Evolutionary conservation across 2,888 invertebrate species (phyloP).

Genomic region (Caenorhabditis uteleia): DNA sequence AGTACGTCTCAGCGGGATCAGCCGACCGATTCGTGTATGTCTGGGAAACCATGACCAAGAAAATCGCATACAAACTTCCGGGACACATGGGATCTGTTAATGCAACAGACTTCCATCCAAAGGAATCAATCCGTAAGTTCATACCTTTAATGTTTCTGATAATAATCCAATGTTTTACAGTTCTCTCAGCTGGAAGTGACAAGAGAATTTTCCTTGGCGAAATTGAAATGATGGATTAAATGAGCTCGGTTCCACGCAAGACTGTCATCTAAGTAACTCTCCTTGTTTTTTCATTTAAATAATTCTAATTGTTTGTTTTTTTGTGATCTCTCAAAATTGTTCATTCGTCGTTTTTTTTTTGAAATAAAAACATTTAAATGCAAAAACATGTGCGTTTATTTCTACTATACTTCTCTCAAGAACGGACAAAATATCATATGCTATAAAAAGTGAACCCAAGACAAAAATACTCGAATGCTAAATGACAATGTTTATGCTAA

Average conservation of each 20-base stretch:
- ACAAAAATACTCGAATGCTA: too few species aligned
- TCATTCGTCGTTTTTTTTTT: neutral
- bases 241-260: too few species aligned
- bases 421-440: too few species aligned
- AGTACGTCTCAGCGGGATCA: constrained; percentile 88
- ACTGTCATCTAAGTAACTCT: too few species aligned
- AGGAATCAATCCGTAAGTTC: constrained; percentile 82
- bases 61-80: constrained; percentile 92
- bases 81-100: constrained; percentile 98
- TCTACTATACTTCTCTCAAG: too few species aligned
- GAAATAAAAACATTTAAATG: neutral
- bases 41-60: constrained; percentile 92
- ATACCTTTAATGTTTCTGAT: constrained; percentile 2
- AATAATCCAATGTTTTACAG: constrained; percentile 72
- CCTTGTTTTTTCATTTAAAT: too few species aligned
- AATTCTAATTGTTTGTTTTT: constrained; percentile 1
- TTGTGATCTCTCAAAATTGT: neutral
- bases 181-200: constrained; percentile 91
- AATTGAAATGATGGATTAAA: constrained; percentile 74
- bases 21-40: constrained; percentile 89
- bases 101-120: constrained; percentile 91
- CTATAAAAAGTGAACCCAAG: too few species aligned
- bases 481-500: too few species aligned
- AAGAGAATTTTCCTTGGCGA: constrained; percentile 94
- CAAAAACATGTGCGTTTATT: neutral